These are phyloP conservation scores for Corythucha ciliata DNA, from an alignment of 2,888 invertebrate species.

Conservation along the genomic window DNA sequence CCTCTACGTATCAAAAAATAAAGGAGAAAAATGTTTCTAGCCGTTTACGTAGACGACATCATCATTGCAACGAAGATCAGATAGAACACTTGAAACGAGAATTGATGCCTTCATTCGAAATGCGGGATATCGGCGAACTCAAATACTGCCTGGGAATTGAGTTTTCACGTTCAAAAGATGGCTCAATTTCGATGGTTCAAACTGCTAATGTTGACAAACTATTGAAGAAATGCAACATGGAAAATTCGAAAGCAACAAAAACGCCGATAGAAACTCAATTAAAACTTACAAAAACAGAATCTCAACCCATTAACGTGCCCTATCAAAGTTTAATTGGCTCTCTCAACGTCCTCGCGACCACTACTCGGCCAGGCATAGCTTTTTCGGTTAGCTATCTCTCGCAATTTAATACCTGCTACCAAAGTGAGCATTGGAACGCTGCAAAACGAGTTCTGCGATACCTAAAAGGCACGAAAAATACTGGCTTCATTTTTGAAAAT, in stretches of 20 bases:
- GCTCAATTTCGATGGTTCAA: background rate
- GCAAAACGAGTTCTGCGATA: constrained; percentile 31
- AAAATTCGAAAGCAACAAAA: background rate
- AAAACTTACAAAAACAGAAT: background rate
- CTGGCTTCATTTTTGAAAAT: background rate
- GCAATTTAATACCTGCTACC: constrained; percentile 9
- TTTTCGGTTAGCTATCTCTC: constrained; percentile 12
- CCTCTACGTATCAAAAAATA: background rate
- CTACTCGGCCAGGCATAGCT: constrained; percentile 19
- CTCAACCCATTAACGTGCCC: background rate
- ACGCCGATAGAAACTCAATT: constrained; percentile 6
- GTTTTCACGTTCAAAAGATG: background rate
- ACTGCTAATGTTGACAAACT: background rate
- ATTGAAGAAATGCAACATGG: constrained; percentile 3
- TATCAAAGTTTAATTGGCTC: constrained; percentile 30
- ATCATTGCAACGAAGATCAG: background rate
- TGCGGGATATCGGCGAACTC: background rate
- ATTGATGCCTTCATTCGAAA: background rate
- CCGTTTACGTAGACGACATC: background rate
- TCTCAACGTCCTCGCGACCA: constrained; percentile 14
- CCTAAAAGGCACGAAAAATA: constrained; percentile 22
- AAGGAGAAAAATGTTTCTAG: background rate
- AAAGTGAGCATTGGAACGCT: constrained; percentile 22
- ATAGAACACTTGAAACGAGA: background rate
- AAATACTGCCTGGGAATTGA: background rate